Conservation (phyloP, 2,888 invertebrate genomes). For the Lutraria lutraria region DNA sequence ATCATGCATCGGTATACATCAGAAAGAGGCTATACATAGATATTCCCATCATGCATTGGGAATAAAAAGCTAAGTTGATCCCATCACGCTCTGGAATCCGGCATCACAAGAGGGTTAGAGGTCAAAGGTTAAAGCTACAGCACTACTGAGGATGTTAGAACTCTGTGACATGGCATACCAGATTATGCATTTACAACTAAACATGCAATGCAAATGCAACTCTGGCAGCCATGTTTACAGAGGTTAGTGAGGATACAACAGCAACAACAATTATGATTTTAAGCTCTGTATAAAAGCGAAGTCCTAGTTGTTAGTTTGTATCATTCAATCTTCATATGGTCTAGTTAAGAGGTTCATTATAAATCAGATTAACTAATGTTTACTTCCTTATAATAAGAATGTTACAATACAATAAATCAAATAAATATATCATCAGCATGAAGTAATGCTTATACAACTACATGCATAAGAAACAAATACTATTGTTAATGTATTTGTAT, state of each 20-base stretch:
- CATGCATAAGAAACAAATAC: not conserved
- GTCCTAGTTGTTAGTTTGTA: not conserved
- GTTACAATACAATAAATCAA: not conserved
- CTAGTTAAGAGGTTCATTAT: not conserved
- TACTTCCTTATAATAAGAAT: not conserved
- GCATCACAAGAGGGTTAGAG: slow-evolving; percentile 28
- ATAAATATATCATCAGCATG: not conserved
- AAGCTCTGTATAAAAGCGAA: not conserved
- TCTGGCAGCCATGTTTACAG: slow-evolving; percentile 93
- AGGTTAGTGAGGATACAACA: slow-evolving; percentile 23
- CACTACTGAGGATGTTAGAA: slow-evolving; percentile 62
- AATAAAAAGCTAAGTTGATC: slow-evolving; percentile 27
- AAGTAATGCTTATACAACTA: not conserved
- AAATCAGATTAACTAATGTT: not conserved
- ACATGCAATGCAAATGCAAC: slow-evolving; percentile 94
- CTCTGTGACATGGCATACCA: slow-evolving; percentile 89
- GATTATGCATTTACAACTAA: slow-evolving; percentile 99
- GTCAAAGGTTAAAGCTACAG: slow-evolving; percentile 49
- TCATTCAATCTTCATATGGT: not conserved
- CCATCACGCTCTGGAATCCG: slow-evolving; percentile 45
- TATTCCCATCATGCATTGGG: slow-evolving; percentile 58
- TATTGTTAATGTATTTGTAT: not conserved
- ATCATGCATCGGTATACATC: slow-evolving; percentile 25
- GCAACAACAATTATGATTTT: slow-evolving; percentile 4
- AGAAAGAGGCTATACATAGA: slow-evolving; percentile 17